phyloP scores from a whole-genome alignment of 1,140 invertebrate species.

The Drosophila rhopaloa region DNA sequence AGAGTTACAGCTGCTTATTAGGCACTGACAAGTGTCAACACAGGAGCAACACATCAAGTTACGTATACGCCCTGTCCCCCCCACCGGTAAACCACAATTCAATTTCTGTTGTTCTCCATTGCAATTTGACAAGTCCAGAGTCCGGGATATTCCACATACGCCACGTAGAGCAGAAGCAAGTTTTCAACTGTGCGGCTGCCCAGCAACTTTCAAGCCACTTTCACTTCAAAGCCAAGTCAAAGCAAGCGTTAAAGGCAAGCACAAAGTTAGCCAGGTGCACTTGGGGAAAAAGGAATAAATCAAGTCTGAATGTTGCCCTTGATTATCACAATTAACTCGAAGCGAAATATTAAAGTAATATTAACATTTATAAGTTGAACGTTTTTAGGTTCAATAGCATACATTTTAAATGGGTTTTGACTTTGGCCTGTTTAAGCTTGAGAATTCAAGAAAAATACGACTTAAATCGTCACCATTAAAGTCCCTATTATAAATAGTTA shows the following conservation, averaged over 20 bases:
- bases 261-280: constrained; percentile 15
- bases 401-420: no score
- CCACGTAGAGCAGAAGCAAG: constrained; percentile 19
- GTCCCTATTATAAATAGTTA: no score
- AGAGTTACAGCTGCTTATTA: constrained; percentile 53
- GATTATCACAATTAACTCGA: neutral
- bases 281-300: neutral
- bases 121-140: constrained; percentile 20
- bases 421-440: no score
- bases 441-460: no score
- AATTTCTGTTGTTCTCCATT: constrained; percentile 19
- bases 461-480: no score
- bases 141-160: constrained; percentile 31
- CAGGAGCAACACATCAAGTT: constrained; percentile 19
- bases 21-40: constrained; percentile 48
- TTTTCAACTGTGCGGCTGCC: constrained; percentile 43
- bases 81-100: constrained; percentile 12
- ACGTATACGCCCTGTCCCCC: constrained; percentile 17
- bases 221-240: constrained; percentile 23
- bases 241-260: constrained; percentile 43
- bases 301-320: neutral
- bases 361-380: neutral
- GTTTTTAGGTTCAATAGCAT: no score
- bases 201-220: constrained; percentile 26
- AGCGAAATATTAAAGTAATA: neutral